Evolutionary conservation across 2,888 invertebrate genomes (phyloP).

Genomic region (Merodon equestris): DNA sequence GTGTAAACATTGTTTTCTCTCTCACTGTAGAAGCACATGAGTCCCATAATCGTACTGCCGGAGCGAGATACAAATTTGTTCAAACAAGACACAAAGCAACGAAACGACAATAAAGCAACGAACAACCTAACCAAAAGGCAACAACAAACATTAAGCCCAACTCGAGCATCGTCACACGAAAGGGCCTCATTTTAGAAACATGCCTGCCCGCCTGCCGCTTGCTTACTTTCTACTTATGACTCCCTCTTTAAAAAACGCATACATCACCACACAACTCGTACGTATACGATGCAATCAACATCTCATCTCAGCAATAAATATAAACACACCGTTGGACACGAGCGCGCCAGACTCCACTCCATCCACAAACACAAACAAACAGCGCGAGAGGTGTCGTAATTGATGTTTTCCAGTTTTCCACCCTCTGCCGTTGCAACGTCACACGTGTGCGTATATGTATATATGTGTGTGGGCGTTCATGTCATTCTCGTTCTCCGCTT

Average conservation of each 20-base stretch:
- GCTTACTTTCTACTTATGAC: too few species aligned
- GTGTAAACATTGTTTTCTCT: too few species aligned
- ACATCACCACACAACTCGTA: not conserved
- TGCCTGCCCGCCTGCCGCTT: too few species aligned
- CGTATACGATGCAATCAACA: constrained; percentile 51
- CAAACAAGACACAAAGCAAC: too few species aligned
- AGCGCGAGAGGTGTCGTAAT: constrained; percentile 64
- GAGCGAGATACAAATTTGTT: too few species aligned
- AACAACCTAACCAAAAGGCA: not conserved
- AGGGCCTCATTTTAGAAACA: too few species aligned
- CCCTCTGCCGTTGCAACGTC: constrained; percentile 61
- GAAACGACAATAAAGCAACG: too few species aligned
- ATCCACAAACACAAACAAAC: too few species aligned
- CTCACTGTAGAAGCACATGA: too few species aligned
- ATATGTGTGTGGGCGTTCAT: constrained; percentile 57
- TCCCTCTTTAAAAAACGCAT: not conserved
- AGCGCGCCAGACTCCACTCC: constrained; percentile 36
- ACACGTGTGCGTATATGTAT: constrained; percentile 33
- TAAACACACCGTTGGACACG: constrained; percentile 50
- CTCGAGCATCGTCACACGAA: too few species aligned
- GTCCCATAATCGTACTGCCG: too few species aligned
- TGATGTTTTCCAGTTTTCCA: constrained; percentile 66
- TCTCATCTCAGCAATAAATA: constrained; percentile 35
- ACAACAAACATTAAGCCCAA: not conserved
- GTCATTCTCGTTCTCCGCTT: constrained; percentile 27